These are phyloP conservation scores for Allygus modestus DNA, from an alignment of 2,888 invertebrate genomes.

Conservation along the genomic window DNA sequence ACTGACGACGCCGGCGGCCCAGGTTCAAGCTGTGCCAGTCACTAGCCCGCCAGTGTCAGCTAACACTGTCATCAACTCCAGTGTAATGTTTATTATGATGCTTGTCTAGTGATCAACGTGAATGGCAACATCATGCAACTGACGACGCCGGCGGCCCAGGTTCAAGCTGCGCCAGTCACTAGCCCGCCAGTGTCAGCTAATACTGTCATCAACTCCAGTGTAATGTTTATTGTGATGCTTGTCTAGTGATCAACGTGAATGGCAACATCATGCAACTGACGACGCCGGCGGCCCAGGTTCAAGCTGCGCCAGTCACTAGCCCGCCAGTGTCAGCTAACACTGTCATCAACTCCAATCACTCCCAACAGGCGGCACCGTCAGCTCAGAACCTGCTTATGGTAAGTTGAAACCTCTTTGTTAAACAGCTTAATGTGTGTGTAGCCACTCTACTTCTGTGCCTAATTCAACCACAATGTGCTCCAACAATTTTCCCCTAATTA, in stretches of 20 bases:
- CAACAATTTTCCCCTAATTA: too few relatives aligned
- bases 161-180: slow-evolving; percentile 70
- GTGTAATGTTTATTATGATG: slow-evolving; percentile 4
- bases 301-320: slow-evolving; percentile 68
- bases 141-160: slow-evolving; percentile 74
- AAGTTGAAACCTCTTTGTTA: slow-evolving; percentile 72
- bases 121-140: slow-evolving; percentile 89
- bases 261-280: slow-evolving; percentile 86
- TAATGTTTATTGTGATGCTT: slow-evolving; percentile 21
- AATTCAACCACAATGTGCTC: too few relatives aligned
- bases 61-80: too few relatives aligned
- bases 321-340: slow-evolving; percentile 70
- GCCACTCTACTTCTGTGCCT: too few relatives aligned
- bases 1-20: slow-evolving; percentile 75
- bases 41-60: slow-evolving; percentile 65
- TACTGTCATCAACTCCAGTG: too few relatives aligned
- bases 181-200: too few relatives aligned
- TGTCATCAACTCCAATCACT: slow-evolving; percentile 68
- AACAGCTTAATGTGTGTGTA: too few relatives aligned
- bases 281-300: slow-evolving; percentile 73
- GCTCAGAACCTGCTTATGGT: slow-evolving; percentile 88
- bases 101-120: slow-evolving; percentile 80
- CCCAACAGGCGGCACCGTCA: slow-evolving; percentile 73
- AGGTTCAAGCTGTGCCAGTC: slow-evolving; percentile 71
- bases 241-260: slow-evolving; percentile 83